A percentile compares a stretch with the other conserved stretches of the same genome.
phyloP scores from a whole-genome alignment of 2,888 invertebrate genomes.

The Sinhomidia bicolor region DNA sequence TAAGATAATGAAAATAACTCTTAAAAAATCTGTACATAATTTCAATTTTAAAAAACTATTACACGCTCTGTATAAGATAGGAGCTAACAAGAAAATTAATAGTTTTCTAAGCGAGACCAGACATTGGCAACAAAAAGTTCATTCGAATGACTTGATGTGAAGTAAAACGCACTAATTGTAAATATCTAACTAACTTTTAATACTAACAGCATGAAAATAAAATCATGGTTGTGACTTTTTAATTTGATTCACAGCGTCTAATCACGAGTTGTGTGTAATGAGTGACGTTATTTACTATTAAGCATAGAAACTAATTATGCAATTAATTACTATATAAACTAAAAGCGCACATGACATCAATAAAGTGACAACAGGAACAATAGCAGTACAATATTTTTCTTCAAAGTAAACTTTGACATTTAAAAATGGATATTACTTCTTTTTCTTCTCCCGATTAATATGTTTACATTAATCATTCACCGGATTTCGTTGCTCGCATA shows the following conservation, averaged over 20 bases:
- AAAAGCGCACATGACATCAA: not conserved
- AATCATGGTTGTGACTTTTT: conserved; percentile 60
- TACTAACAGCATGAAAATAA: not conserved
- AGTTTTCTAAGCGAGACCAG: conserved; percentile 63
- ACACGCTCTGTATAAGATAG: conserved; percentile 19
- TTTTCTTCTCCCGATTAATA: too few relatives aligned
- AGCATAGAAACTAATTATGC: not conserved
- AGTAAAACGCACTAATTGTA: conserved; percentile 25
- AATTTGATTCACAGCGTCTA: conserved; percentile 62
- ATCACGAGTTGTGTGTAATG: not conserved
- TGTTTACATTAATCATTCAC: not conserved
- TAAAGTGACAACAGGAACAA: not conserved
- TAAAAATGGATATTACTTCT: too few relatives aligned
- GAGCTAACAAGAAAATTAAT: conserved; percentile 11
- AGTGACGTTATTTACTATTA: not conserved
- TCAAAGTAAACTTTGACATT: too few relatives aligned
- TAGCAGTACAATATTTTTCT: not conserved
- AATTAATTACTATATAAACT: not conserved
- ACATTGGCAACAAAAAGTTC: conserved; percentile 69
- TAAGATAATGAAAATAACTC: not conserved
- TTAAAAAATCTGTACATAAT: not conserved
- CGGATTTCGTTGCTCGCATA: not conserved
- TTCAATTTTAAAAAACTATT: not conserved
- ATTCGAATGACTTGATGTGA: conserved; percentile 59
- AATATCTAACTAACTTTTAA: not conserved